A percentile compares a stretch with the other conserved stretches of the same genome.
Conservation (phyloP, 2,797 vertebrate species). For the Streptopelia turtur region DNA sequence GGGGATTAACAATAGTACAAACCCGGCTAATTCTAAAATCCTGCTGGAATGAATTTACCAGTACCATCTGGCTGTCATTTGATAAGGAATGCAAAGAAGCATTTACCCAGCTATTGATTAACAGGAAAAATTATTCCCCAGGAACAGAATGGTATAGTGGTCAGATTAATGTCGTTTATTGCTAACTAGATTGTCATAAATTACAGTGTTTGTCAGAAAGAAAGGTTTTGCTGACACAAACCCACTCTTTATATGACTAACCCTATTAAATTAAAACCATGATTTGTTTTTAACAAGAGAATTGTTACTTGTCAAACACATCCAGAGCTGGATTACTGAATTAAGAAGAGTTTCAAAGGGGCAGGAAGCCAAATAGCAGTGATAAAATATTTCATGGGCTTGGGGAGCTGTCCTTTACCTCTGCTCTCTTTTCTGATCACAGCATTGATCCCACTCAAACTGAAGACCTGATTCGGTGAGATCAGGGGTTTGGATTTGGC, state of each 20-base stretch:
- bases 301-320: conserved; percentile 10
- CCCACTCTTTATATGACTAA: conserved; percentile 38
- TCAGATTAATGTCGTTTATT: conserved; percentile 34
- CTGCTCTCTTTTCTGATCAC: not conserved
- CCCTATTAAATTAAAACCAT: conserved; percentile 48
- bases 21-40: conserved; percentile 67
- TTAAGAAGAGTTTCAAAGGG: not conserved
- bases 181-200: conserved; percentile 40
- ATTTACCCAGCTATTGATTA: conserved; percentile 62
- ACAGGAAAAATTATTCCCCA: conserved; percentile 13
- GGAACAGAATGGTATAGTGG: not conserved
- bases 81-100: conserved; percentile 67
- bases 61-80: conserved; percentile 83
- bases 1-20: conserved; percentile 72
- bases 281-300: conserved; percentile 44
- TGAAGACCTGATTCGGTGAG: not conserved
- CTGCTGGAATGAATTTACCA: conserved; percentile 65
- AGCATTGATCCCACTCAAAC: not conserved
- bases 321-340: not conserved
- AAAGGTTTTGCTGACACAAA: conserved; percentile 44
- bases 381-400: not conserved
- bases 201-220: conserved; percentile 16
- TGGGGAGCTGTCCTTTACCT: not conserved
- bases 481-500: not conserved
- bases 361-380: not conserved